Conservation (phyloP, 1,140 invertebrate species). For the Drosophila repleta region DNA sequence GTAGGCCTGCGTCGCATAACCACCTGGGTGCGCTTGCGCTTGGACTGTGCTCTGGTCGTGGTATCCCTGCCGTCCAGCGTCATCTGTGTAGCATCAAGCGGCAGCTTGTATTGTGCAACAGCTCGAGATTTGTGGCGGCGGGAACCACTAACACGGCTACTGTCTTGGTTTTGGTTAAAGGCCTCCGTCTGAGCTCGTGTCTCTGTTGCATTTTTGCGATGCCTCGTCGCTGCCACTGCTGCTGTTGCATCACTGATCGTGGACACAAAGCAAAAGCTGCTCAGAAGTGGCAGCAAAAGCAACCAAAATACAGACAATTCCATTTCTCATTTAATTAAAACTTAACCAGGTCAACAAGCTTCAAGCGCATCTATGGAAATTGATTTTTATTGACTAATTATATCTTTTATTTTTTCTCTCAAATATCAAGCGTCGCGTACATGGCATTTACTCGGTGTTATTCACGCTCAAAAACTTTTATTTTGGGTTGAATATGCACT, state of each 20-base stretch:
- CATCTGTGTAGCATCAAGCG: constrained; percentile 23
- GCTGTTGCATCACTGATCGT: constrained; percentile 64
- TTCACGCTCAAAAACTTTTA: constrained; percentile 21
- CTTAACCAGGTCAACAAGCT: constrained; percentile 45
- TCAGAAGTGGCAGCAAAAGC: constrained; percentile 50
- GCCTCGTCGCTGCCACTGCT: constrained; percentile 16
- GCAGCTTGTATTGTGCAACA: constrained; percentile 71
- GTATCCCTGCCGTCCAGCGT: background rate
- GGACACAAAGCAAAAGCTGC: constrained; percentile 36
- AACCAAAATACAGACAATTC: constrained; percentile 50
- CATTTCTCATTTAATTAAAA: constrained; percentile 46
- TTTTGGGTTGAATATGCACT: constrained; percentile 2
- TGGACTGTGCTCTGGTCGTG: constrained; percentile 19
- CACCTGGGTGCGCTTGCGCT: constrained; percentile 61
- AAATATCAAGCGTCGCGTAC: constrained; percentile 35
- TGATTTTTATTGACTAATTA: constrained; percentile 8
- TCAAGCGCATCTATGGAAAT: constrained; percentile 40
- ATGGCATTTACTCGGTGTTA: constrained; percentile 20
- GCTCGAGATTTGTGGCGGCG: constrained; percentile 46
- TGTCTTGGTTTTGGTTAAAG: constrained; percentile 15
- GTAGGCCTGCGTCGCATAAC: constrained; percentile 56
- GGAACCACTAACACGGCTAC: constrained; percentile 41
- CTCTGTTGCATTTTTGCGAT: constrained; percentile 36
- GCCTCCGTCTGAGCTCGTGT: constrained; percentile 12
- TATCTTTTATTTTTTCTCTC: constrained; percentile 1